phyloP scores from a whole-genome alignment of 1,140 invertebrate genomes.

The Drosophila rufa region DNA sequence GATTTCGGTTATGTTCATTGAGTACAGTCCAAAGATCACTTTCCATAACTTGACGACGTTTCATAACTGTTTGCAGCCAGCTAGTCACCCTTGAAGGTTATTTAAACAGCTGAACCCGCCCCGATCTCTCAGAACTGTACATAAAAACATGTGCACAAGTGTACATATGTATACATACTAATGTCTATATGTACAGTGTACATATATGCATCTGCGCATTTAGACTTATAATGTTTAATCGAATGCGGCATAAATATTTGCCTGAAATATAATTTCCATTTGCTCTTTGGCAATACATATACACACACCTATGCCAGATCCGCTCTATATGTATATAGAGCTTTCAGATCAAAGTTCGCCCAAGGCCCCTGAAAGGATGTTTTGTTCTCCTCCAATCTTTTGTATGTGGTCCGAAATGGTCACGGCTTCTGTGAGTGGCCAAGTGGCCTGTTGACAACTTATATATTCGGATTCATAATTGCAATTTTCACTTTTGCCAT shows the following conservation, averaged over 20 bases:
- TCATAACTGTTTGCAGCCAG: conserved; percentile 15
- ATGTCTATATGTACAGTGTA: conserved; percentile 6
- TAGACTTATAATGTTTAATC: conserved; percentile 33
- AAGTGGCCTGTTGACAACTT: conserved; percentile 29
- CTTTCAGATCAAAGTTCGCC: conserved; percentile 7
- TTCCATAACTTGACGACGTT: conserved; percentile 10
- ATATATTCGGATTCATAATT: conserved; percentile 41
- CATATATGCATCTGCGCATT: conserved; percentile 24
- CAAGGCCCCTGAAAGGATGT: conserved; percentile 16
- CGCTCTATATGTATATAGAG: conserved; percentile 3
- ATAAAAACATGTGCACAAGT: conserved; percentile 19
- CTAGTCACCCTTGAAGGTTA: conserved; percentile 32
- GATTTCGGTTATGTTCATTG: neutral
- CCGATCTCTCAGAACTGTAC: conserved; percentile 1
- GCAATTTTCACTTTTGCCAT: conserved; percentile 35
- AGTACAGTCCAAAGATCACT: conserved; percentile 17
- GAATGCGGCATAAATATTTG: conserved; percentile 47
- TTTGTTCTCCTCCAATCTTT: neutral
- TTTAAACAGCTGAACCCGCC: conserved; percentile 63
- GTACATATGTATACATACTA: conserved; percentile 13
- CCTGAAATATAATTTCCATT: conserved; percentile 23
- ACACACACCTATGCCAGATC: neutral
- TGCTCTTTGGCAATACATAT: neutral
- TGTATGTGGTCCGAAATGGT: neutral
- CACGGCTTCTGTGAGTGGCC: conserved; percentile 25